Base-by-base conservation (phyloP, 1,140 invertebrate genomes). In the Scaptomyza pallida region DNA sequence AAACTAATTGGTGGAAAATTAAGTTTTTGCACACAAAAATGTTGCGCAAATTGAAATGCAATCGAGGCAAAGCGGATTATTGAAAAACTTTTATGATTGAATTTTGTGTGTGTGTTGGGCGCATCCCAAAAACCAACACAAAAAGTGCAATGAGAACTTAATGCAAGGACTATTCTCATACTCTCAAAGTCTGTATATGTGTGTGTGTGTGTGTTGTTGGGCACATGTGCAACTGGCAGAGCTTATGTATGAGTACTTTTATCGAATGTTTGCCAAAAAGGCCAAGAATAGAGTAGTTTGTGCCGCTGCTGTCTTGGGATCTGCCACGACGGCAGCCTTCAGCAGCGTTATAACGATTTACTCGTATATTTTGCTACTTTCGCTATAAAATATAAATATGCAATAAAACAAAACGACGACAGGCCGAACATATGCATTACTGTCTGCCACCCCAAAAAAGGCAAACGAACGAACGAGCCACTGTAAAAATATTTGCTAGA, bases 1-100 rank as follows among this genome's bases (percentile, higher is more conserved):
- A 86, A 86, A 86, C 82, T 88, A 86, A 86, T 86, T 86, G 82
- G 82, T 86, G 82, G 82, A 86, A 86, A 86, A 86, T 86, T 88
- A 86, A 86, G 82, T 82, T 86, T 85, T 85, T 78, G 81, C 74
- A 72, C 79, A 61, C 79, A 61, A 75, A 83, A 83, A 83, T 83
- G 79, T 75, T 81, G 78, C 72, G 81, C 82, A 86, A 86, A 86
- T 86, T 86, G 82, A 82, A 86, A 88, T 88, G 82, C 82, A 86
- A 88, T 86, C 81, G 81, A 64, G 82, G 82, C 77, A 86, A 86
- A 86, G 82, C 82, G 82, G 82, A 86, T 86, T 86, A 86, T 82
- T 75, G 78, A 88, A 86, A 86, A 86, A 86, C 82, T 86, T 85
- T 86, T 80, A 88, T 86, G 82, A 86, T 86, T 86, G 82, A 88